phyloP scores from a whole-genome alignment of 2,797 vertebrate species.

The Thripadectes ignobilis region DNA sequence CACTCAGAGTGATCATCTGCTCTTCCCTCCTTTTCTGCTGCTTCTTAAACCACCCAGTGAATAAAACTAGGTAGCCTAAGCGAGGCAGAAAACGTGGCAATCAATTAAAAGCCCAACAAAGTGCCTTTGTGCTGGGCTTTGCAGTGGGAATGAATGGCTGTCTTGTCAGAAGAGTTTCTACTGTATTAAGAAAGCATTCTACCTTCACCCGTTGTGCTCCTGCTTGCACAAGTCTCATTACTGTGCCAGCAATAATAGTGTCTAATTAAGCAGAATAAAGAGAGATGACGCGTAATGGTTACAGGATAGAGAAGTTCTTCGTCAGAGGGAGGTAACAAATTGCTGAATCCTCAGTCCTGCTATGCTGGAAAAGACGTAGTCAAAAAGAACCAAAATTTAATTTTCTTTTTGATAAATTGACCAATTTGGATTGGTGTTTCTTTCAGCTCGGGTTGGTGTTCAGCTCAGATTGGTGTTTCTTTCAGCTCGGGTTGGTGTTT shows the following conservation, averaged over 20 bases:
- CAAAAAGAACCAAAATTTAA: neutral
- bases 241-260: conserved; percentile 47
- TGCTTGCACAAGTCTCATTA: conserved; percentile 17
- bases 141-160: neutral
- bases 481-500: neutral
- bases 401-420: neutral
- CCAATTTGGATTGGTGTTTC: neutral
- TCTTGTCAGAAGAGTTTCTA: conserved; percentile 23
- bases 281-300: conserved; percentile 41
- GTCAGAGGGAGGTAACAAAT: conserved; percentile 19
- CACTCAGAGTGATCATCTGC: neutral
- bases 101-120: conserved; percentile 20
- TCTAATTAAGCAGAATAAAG: conserved; percentile 61
- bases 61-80: neutral
- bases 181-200: conserved; percentile 18
- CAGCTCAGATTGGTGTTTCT: neutral
- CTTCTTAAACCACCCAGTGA: neutral
- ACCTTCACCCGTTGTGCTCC: conserved; percentile 28
- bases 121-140: conserved; percentile 7
- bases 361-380: neutral
- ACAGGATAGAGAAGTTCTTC: conserved; percentile 27
- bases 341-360: neutral
- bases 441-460: neutral
- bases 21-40: neutral
- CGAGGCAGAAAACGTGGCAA: neutral